Evolutionary conservation across 1,140 invertebrate species (phyloP).

Genomic region (Drosophila parvula): DNA sequence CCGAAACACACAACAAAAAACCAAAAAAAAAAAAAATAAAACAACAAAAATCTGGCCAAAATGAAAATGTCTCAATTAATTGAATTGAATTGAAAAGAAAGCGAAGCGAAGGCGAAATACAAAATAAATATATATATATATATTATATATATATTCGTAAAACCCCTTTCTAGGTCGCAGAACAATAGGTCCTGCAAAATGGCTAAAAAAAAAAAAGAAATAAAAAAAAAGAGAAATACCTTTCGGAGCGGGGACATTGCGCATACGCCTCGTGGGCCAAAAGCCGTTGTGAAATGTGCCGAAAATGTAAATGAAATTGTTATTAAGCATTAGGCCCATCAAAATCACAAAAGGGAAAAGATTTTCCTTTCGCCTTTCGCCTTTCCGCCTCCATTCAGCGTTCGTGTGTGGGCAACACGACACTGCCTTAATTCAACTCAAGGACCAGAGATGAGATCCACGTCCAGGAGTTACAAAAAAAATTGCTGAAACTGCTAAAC

Average conservation of each 20-base stretch:
- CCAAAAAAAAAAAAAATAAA: too few species aligned
- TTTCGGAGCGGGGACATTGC: conserved; percentile 31
- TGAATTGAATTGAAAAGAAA: conserved; percentile 50
- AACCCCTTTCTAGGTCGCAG: conserved; percentile 31
- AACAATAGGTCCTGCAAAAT: conserved; percentile 11
- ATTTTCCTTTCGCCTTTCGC: conserved; percentile 1
- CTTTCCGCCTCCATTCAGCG: background rate
- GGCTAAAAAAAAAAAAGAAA: background rate
- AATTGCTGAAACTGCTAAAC: background rate
- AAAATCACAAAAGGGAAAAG: conserved; percentile 47
- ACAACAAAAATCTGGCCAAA: background rate
- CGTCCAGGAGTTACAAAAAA: conserved; percentile 17
- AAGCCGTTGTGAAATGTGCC: conserved; percentile 48
- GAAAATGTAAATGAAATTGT: conserved; percentile 71
- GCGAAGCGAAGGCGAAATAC: background rate
- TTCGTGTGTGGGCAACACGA: conserved; percentile 14
- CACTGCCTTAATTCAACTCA: conserved; percentile 23
- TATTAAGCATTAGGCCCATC: conserved; percentile 50
- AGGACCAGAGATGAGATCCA: conserved; percentile 20
- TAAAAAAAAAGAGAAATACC: conserved; percentile 21
- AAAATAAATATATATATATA: background rate
- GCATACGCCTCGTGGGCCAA: conserved; percentile 33
- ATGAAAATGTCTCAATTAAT: conserved; percentile 62
- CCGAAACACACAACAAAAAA: background rate
- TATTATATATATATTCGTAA: background rate